Evolutionary conservation across 2,888 invertebrate species (phyloP), one percentile per base, ranked within the genome.

Genomic region (Nudaria mundana): DNA sequence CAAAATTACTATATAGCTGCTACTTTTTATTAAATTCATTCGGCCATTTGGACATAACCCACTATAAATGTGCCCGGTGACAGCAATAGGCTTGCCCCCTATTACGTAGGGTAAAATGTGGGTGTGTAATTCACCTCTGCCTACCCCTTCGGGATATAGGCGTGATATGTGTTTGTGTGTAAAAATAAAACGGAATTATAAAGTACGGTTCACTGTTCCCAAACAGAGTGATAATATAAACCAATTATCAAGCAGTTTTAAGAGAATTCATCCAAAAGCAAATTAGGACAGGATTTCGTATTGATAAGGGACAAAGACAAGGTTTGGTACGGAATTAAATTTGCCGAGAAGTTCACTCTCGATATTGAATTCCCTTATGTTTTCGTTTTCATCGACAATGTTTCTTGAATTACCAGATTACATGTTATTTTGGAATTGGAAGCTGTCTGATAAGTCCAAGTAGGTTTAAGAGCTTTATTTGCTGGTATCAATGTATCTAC

Each of bases 171-270:
- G n/a, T n/a, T n/a, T n/a, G n/a, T n/a, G n/a, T n/a, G n/a, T n/a
- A n/a, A n/a, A 38, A 12, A 40, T 11, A 48, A 30, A 42, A 32
- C 22, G 41, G 33, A 44, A 42, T 37, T 40, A 30, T 32, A 23
- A 14, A 23, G 37, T 40, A 31, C 24, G 41, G 16, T 31, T 35
- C 26, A 39, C 32, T n/a, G n/a, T n/a, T n/a, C n/a, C n/a, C 36
- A 22, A 23, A 39, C 40, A 40, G n/a, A n/a, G 37, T 37, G 44
- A 48, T 29, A 54, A 52, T 45, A 56, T 36, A 39, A 44, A 44
- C 46, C 55, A 48, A 61, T 63, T 59, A 54, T 55, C 48, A 48
- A 48, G 47, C 49, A 57, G 36, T 56, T 57, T 48, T 56, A 50
- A 15, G 22, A 20, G 33, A 60, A 56, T 48, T 60, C 46, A 41